Evolutionary conservation across 2,113 vertebrate genomes (phyloP), one percentile per base, ranked within the genome.

Genomic region (Brachypodius melanocephalos): DNA sequence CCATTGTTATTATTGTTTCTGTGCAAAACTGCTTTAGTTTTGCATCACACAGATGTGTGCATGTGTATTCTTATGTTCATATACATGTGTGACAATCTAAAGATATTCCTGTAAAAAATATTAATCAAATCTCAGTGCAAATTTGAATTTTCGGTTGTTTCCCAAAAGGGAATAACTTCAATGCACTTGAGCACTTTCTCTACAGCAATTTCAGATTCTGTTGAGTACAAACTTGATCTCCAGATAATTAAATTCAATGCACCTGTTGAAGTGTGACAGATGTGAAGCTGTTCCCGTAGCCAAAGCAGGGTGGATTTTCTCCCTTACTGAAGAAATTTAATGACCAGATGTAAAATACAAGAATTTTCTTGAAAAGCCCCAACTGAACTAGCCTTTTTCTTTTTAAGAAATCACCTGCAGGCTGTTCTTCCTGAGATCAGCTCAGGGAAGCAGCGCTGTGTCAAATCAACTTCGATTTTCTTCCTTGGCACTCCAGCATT

Each of bases 221-320:
- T 85, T 94, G 93, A 87, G 58, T 29, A 93, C 0, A 0, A 82
- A 93, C 62, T 82, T 88, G 62, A 91, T 95, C 85, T 96, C 48
- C 16, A 76, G 88, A 91, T 81, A 61, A 89, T 77, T 61, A 97
- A 96, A 95, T 85, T 40, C 55, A 89, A 52, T 59, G 73, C 69
- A 95, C 82, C 89, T 96, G 76, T 90, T 95, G 77, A 96, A 97
- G 73, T 82, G n/a, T 65, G 20, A 69, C 48, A 22, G 29, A 71
- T 48, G 42, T 63, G 28, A 87, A 91, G 45, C 34, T 94, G 74
- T 78, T 96, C 77, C 73, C 29, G 4, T 16, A 73, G 32, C 46
- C 42, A 92, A 91, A 94, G 85, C 29, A 38, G 40, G 14, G 36
- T 17, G 46, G 28, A 10, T 90, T 89, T 81, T 79, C 25, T 51